Evolutionary conservation across 35 echinoderm and acorn worm species (phyloP).

Genomic region (Holothuria glaberrima): DNA sequence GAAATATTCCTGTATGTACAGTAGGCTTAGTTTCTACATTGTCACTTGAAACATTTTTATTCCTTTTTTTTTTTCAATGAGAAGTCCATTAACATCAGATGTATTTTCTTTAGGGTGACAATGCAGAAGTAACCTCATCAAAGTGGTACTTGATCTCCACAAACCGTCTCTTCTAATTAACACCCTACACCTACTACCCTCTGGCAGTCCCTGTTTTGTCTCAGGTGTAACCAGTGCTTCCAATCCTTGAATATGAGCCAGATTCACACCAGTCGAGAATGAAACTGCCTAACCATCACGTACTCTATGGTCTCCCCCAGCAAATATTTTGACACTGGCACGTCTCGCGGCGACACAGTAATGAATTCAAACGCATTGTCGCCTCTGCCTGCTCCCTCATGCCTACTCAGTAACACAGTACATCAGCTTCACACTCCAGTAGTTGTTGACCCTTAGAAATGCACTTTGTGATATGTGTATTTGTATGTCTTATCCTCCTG

Average conservation of each 20-base stretch:
- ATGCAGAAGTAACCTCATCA: background rate
- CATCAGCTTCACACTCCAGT: slow-evolving; percentile 14
- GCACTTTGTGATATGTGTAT: slow-evolving; percentile 12
- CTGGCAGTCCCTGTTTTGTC: slow-evolving; percentile 15
- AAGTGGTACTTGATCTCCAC: background rate
- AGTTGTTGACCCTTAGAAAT: slow-evolving; percentile 28
- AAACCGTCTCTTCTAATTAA: background rate
- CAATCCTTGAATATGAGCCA: too few relatives aligned
- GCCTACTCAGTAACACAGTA: slow-evolving; percentile 8
- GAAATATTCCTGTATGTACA: too few relatives aligned
- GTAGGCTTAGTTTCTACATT: too few relatives aligned
- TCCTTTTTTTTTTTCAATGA: too few relatives aligned
- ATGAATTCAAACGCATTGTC: slow-evolving; percentile 39
- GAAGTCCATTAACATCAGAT: too few relatives aligned
- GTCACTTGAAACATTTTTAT: too few relatives aligned
- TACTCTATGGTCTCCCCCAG: background rate
- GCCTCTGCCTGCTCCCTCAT: slow-evolving; percentile 27
- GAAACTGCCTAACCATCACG: slow-evolving; percentile 1
- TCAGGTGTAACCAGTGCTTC: slow-evolving; percentile 61
- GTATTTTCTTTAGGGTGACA: too few relatives aligned
- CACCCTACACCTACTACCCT: background rate
- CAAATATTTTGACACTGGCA: slow-evolving; percentile 43
- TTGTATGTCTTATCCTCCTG: background rate
- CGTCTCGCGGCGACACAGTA: slow-evolving; percentile 7
- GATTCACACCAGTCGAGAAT: too few relatives aligned